Percentiles rank a stretch among this genome's conserved stretches.
These are phyloP conservation scores for Orthonyx spaldingii DNA, from an alignment of 2,113 vertebrate genomes.

Conservation along the genomic window DNA sequence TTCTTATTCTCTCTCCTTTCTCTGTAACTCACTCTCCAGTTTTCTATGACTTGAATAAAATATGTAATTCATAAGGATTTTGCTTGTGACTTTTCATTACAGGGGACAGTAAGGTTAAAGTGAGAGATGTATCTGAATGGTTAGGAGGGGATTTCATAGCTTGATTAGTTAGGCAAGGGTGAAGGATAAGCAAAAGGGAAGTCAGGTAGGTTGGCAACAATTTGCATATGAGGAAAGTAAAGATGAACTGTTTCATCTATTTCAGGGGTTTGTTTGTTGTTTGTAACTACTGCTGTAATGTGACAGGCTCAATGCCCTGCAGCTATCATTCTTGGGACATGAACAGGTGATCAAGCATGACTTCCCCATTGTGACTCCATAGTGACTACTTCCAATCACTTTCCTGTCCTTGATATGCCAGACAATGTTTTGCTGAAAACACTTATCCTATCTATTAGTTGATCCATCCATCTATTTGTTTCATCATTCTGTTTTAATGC, in stretches of 20 bases:
- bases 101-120: background rate
- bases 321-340: background rate
- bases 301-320: background rate
- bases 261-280: background rate
- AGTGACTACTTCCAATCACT: background rate
- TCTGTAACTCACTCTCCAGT: background rate
- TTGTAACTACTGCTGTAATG: background rate
- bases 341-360: background rate
- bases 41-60: background rate
- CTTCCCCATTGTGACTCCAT: background rate
- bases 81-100: background rate
- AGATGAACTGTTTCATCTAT: background rate
- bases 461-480: background rate
- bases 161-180: background rate
- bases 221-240: background rate
- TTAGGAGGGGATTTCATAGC: background rate
- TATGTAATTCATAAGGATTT: background rate
- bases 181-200: background rate
- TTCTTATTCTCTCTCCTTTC: background rate
- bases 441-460: background rate
- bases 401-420: background rate
- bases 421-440: background rate
- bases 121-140: background rate
- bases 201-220: background rate
- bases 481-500: background rate